Percentiles rank a stretch among this genome's conserved stretches.
Conservation (phyloP, 2,888 invertebrate species). For the Rutpela maculata region DNA sequence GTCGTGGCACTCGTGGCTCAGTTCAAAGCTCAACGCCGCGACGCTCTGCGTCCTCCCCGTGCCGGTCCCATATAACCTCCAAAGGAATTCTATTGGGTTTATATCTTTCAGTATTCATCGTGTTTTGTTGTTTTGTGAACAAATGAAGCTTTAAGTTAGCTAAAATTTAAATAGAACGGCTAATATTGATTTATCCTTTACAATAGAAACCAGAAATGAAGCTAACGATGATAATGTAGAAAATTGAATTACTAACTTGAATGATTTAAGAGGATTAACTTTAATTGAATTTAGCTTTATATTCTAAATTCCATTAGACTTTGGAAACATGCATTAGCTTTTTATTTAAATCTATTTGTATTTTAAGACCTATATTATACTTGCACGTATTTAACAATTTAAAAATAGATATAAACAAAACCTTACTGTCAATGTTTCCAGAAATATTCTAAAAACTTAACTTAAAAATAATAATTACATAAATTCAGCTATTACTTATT, state of each 20-base stretch:
- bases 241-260: conserved; percentile 15
- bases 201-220: conserved; percentile 5
- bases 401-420: no score
- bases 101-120: neutral
- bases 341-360: no score
- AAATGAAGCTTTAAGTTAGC: neutral
- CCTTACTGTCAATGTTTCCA: no score
- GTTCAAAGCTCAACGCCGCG: conserved; percentile 20
- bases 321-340: no score
- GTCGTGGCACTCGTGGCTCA: conserved; percentile 25
- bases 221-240: neutral
- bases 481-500: no score
- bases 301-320: neutral
- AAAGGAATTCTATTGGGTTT: neutral
- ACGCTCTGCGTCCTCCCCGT: conserved; percentile 28
- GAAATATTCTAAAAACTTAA: no score
- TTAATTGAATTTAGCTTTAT: neutral
- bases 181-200: conserved; percentile 18
- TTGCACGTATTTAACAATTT: no score
- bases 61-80: conserved; percentile 18
- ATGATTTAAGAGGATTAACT: neutral
- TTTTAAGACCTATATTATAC: no score
- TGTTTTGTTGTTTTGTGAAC: conserved; percentile 13
- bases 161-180: conserved; percentile 7
- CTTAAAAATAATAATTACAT: no score